Evolutionary conservation across 1,140 invertebrate genomes (phyloP).

Genomic region (Heterodera schachtii): DNA sequence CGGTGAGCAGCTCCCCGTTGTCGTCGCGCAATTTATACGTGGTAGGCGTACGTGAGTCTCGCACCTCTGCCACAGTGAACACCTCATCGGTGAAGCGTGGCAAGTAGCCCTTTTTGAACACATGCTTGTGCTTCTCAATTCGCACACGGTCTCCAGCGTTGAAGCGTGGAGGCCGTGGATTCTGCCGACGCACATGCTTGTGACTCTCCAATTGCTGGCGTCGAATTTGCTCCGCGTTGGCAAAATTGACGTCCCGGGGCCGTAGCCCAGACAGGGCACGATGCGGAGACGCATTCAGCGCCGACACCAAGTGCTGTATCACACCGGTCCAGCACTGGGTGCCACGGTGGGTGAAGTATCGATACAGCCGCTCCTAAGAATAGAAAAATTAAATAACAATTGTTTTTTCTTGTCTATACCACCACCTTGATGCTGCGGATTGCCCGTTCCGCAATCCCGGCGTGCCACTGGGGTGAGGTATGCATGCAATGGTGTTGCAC

Average conservation of each 20-base stretch:
- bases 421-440: constrained; percentile 33
- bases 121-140: constrained; percentile 8
- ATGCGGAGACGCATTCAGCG: constrained; percentile 35
- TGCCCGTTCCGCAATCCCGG: constrained; percentile 41
- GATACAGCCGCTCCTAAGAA: too few relatives aligned
- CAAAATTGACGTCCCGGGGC: constrained; percentile 29
- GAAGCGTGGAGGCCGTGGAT: neutral
- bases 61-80: constrained; percentile 10
- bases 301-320: constrained; percentile 34
- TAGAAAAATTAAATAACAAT: too few relatives aligned
- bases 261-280: constrained; percentile 26
- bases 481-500: constrained; percentile 5
- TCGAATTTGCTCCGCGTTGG: constrained; percentile 11
- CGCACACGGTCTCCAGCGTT: constrained; percentile 17
- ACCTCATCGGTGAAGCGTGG: constrained; percentile 39
- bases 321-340: constrained; percentile 42
- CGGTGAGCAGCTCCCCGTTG: constrained; percentile 1
- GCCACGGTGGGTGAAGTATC: constrained; percentile 38
- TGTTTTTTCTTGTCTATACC: too few relatives aligned
- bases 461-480: constrained; percentile 39
- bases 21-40: neutral
- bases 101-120: constrained; percentile 27
- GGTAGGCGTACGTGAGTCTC: neutral
- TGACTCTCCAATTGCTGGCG: neutral
- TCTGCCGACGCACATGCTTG: neutral